Percentiles rank a stretch among this genome's conserved stretches.
These are phyloP conservation scores for Ctenodactylus gundi DNA, from an alignment of 2,113 vertebrate species.

Conservation along the genomic window DNA sequence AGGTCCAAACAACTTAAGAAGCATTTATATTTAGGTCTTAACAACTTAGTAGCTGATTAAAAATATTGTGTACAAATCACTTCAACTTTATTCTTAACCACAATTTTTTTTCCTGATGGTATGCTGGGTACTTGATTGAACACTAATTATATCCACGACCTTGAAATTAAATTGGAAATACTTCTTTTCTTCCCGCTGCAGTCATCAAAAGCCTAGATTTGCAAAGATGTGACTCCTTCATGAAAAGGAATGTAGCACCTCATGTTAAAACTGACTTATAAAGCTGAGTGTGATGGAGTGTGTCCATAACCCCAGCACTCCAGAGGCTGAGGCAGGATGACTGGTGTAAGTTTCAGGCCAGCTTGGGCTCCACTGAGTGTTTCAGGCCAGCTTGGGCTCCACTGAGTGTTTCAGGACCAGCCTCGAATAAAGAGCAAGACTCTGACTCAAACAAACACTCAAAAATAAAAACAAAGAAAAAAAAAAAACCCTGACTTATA, in stretches of 20 bases:
- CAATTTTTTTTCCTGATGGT: background rate
- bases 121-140: background rate
- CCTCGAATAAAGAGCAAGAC: too few relatives aligned
- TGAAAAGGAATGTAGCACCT: background rate
- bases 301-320: too few relatives aligned
- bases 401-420: too few relatives aligned
- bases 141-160: background rate
- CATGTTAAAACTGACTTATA: background rate
- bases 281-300: too few relatives aligned
- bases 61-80: background rate
- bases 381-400: too few relatives aligned
- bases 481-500: background rate
- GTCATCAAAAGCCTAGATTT: background rate
- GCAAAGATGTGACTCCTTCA: background rate
- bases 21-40: background rate
- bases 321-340: too few relatives aligned
- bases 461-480: too few relatives aligned
- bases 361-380: too few relatives aligned
- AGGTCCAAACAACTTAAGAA: background rate
- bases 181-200: background rate
- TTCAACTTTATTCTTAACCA: background rate
- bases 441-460: too few relatives aligned
- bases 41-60: background rate
- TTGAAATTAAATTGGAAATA: background rate
- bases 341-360: too few relatives aligned